Evolutionary conservation across 2,888 invertebrate species (phyloP).

Genomic region (Lepeophtheirus nordmannii): DNA sequence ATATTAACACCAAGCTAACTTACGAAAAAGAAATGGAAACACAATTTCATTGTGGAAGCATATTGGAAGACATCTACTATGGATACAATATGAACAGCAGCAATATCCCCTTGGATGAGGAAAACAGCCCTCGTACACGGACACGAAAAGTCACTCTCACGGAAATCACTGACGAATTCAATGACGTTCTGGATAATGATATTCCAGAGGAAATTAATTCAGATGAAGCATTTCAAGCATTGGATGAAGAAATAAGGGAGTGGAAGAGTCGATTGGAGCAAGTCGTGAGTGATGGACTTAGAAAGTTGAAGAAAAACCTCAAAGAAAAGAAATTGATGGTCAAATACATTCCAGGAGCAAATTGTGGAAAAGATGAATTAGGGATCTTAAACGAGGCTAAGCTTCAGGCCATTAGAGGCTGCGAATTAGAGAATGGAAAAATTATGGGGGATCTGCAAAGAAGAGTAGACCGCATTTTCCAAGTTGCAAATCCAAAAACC

Average conservation of each 20-base stretch:
- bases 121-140: neutral
- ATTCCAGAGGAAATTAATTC: neutral
- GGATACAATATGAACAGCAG: neutral
- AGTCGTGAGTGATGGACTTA: neutral
- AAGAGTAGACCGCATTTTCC: neutral
- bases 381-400: neutral
- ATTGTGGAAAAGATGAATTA: neutral
- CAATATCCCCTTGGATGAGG: neutral
- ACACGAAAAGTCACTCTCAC: neutral
- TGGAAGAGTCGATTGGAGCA: neutral
- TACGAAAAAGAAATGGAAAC: neutral
- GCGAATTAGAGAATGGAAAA: neutral
- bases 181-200: neutral
- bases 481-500: neutral
- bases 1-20: too few species aligned
- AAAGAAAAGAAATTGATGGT: neutral
- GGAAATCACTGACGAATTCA: neutral
- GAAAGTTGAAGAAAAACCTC: neutral
- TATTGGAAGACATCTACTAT: neutral
- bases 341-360: neutral
- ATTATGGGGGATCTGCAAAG: neutral
- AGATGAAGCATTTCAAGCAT: neutral
- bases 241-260: neutral
- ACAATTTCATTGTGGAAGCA: neutral
- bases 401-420: constrained; percentile 1